A percentile compares a stretch with the other conserved stretches of the same genome.
Conservation (phyloP, 2,113 vertebrate species). For the Phylloscopus trochilus region DNA sequence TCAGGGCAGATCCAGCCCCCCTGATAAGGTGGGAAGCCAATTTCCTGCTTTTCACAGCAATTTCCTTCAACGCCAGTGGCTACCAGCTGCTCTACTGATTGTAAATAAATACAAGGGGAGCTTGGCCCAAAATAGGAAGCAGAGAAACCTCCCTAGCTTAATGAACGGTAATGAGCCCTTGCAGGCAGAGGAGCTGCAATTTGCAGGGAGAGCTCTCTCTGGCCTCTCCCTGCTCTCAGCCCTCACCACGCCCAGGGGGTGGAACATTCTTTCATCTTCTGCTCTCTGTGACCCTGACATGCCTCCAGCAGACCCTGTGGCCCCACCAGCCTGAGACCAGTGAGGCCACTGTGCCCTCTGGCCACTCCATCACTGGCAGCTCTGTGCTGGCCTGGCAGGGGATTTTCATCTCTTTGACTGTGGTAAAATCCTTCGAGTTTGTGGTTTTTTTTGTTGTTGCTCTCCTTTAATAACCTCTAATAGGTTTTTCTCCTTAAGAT, state of each 20-base stretch:
- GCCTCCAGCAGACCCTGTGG: background rate
- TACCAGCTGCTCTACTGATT: background rate
- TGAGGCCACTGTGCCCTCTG: rapidly evolving
- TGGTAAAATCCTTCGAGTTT: background rate
- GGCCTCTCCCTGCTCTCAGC: background rate
- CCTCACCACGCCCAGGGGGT: rapidly evolving
- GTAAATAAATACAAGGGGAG: conserved; percentile 43
- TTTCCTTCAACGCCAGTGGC: background rate
- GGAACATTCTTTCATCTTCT: background rate
- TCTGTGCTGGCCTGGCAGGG: rapidly evolving
- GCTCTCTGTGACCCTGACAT: background rate
- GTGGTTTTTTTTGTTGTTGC: background rate
- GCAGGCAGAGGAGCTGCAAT: background rate
- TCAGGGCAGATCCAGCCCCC: background rate
- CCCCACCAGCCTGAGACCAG: background rate
- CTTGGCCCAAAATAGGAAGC: conserved; percentile 24
- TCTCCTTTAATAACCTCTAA: conserved; percentile 21
- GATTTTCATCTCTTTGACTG: background rate
- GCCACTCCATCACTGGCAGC: background rate
- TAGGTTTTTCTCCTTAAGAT: background rate
- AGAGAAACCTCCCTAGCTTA: conserved; percentile 23
- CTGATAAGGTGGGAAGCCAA: background rate
- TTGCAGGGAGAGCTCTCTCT: background rate
- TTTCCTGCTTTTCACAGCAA: conserved; percentile 28
- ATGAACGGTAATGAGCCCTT: conserved; percentile 27